Base-by-base conservation (phyloP, 2,113 vertebrate genomes). In the Alligator sinensis region DNA sequence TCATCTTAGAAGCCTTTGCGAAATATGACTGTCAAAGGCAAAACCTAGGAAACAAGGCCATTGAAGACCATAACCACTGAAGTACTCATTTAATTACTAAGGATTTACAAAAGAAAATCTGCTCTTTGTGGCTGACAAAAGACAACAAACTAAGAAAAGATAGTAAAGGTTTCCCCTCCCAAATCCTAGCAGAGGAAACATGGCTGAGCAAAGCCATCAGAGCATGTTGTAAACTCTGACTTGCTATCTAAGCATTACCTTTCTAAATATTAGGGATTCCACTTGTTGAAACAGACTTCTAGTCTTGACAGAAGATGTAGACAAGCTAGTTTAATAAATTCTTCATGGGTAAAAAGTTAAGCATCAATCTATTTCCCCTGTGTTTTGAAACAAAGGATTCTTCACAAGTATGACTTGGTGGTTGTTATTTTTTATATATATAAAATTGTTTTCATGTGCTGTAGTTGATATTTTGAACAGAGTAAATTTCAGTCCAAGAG, bases 51-150 rank as follows among this genome's bases (percentile, higher is more conserved):
- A 98, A 98, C 98, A 98, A 97, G 93, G 91, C 97, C 96, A 97
- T 97, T 98, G 98, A 98, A 96, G 95, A 96, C 92, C 66, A 94
- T 95, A 96, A 93, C 95, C 91, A 90, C 97, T 97, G 97, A 97
- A 98, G 98, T 97, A 97, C 97, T 98, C 97, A 2, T 98, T 98
- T 98, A 98, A 98, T 98, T 98, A 98, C 98, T 95, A 87, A 94
- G 98, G 98, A 97, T 98, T 98, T 98, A 96, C 98, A 97, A 97
- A 98, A 96, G 98, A 97, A 98, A 98, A 98, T 98, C 98, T 98
- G 98, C 86, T 96, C 96, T 98, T 98, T 98, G 98, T 98, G 94
- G 90, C 90, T 97, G 97, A 98, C 98, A 98, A 98, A 98, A 97
- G 98, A 97, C 97, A 98, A 98, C 98, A 98, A 98, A 97, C 97